Percentiles rank a stretch among this genome's conserved stretches.
These are phyloP conservation scores for Brachionus calyciflorus DNA, from an alignment of 1,140 invertebrate species.

Conservation along the genomic window DNA sequence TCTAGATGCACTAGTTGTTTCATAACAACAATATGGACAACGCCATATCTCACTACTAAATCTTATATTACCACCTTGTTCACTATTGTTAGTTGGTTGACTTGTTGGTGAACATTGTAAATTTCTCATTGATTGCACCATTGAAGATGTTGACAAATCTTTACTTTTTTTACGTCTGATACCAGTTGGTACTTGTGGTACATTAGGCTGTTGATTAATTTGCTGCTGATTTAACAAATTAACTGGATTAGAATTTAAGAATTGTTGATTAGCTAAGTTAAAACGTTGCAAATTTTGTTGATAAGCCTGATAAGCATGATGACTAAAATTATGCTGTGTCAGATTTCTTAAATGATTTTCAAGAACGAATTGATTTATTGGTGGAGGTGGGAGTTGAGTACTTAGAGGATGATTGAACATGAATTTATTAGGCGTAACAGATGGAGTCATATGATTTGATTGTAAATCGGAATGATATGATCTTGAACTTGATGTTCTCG, in stretches of 20 bases:
- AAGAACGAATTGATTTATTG: conserved; percentile 5
- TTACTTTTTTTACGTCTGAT: conserved; percentile 10
- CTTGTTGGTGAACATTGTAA: conserved; percentile 11
- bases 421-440: conserved; percentile 4
- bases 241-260: not conserved
- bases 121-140: conserved; percentile 39
- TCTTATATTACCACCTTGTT: conserved; percentile 29
- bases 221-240: not conserved
- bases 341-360: conserved; percentile 46
- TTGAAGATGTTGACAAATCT: conserved; percentile 2
- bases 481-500: conserved; percentile 10
- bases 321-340: conserved; percentile 29
- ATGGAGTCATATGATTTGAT: conserved; percentile 11
- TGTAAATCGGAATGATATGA: conserved; percentile 7
- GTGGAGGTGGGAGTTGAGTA: not conserved
- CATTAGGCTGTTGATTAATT: not conserved
- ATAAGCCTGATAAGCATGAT: conserved; percentile 31
- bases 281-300: conserved; percentile 20
- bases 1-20: conserved; percentile 43
- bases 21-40: conserved; percentile 46
- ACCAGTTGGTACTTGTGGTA: not conserved
- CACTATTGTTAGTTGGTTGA: not conserved
- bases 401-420: not conserved
- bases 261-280: not conserved
- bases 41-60: conserved; percentile 46